Evolutionary conservation across 2,113 vertebrate species (phyloP).

Genomic region (Poecile atricapillus): DNA sequence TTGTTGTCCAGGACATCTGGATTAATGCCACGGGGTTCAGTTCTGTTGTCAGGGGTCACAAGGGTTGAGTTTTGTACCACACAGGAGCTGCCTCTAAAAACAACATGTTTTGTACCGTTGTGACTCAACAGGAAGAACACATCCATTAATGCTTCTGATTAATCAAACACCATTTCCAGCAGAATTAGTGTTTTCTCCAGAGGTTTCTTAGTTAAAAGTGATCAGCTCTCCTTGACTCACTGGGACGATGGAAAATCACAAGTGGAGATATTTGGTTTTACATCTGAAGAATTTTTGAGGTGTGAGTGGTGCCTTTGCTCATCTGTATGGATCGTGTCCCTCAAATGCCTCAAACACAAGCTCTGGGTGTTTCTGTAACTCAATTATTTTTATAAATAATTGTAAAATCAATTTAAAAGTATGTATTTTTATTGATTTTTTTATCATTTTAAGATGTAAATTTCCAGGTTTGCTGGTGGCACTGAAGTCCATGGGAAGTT

Average conservation of each 20-base stretch:
- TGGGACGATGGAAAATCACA: background rate
- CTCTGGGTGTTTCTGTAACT: background rate
- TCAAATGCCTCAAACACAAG: background rate
- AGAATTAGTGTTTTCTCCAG: conserved; percentile 16
- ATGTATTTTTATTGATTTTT: no score
- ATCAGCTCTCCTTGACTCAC: background rate
- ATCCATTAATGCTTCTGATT: background rate
- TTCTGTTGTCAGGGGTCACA: background rate
- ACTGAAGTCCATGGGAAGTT: background rate
- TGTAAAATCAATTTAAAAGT: background rate
- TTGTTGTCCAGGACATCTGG: background rate
- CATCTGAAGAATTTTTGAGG: background rate
- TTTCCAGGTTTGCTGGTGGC: background rate
- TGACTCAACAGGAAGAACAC: conserved; percentile 41
- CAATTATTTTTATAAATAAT: background rate
- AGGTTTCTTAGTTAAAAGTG: background rate
- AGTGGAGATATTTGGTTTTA: background rate
- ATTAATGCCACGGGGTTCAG: background rate
- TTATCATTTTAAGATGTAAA: background rate
- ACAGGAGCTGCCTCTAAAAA: background rate
- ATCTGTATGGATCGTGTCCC: background rate
- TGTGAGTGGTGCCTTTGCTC: background rate
- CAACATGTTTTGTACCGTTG: background rate
- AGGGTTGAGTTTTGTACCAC: background rate
- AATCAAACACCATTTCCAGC: conserved; percentile 28